These are phyloP conservation scores for Calliscelio sp. DNA, from an alignment of 2,888 invertebrate species.

Conservation along the genomic window DNA sequence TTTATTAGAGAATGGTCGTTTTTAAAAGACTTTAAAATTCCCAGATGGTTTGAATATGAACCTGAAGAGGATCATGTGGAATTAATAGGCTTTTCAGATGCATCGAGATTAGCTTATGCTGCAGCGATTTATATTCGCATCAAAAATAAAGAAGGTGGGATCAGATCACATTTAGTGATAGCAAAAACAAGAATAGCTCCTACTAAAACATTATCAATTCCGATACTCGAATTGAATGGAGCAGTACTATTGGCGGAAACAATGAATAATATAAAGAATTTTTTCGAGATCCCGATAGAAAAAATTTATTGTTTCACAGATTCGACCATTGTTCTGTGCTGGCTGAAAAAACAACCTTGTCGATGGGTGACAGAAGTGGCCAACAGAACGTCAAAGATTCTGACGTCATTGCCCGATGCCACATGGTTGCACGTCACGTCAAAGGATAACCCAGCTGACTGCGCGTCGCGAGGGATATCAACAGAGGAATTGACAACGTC, in stretches of 20 bases:
- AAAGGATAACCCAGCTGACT: not conserved
- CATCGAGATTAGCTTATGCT: not conserved
- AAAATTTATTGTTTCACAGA: slow-evolving; percentile 6
- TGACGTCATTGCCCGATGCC: not conserved
- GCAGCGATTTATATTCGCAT: not conserved
- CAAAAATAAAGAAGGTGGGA: too few relatives aligned
- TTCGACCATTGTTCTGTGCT: not conserved
- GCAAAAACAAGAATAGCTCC: not conserved
- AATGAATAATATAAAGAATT: not conserved
- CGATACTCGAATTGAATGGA: not conserved
- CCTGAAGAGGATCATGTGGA: not conserved
- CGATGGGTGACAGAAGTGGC: not conserved
- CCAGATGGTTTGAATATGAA: slow-evolving; percentile 1
- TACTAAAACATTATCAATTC: not conserved
- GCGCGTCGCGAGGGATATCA: not conserved
- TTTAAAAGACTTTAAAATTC: not conserved
- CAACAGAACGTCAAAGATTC: not conserved
- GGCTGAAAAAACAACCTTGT: not conserved
- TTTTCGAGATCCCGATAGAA: not conserved
- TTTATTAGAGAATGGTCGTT: not conserved
- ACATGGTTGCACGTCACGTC: not conserved
- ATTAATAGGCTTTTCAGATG: slow-evolving; percentile 1
- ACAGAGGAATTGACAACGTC: not conserved
- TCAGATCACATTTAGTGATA: not conserved
- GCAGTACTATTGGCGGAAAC: not conserved